These are phyloP conservation scores for Oncopodura yosiiana DNA, from an alignment of 1,140 invertebrate genomes.

Conservation along the genomic window DNA sequence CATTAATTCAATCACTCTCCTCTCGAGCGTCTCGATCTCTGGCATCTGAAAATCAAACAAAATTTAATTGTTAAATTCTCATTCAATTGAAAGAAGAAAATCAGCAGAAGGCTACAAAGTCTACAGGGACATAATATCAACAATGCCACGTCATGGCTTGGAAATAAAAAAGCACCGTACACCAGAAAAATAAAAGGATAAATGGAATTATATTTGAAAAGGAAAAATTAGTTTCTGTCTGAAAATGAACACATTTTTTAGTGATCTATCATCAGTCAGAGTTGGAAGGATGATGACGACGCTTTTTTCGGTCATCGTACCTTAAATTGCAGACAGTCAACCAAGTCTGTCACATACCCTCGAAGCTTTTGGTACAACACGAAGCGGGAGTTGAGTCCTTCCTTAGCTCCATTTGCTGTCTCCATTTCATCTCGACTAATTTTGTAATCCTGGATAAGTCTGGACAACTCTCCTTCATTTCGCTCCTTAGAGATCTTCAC, in stretches of 20 bases:
- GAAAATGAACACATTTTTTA: not conserved
- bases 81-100: constrained; percentile 5
- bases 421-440: constrained; percentile 53
- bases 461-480: constrained; percentile 22
- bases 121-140: not conserved
- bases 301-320: constrained; percentile 37
- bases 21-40: constrained; percentile 64
- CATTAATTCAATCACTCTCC: constrained; percentile 60
- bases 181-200: too few relatives aligned
- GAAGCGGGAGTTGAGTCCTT: constrained; percentile 63
- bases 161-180: too few relatives aligned
- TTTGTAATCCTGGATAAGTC: constrained; percentile 47
- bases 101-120: not conserved
- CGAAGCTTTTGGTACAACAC: constrained; percentile 89
- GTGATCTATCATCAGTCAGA: not conserved
- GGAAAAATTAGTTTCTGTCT: too few relatives aligned
- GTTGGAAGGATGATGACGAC: constrained; percentile 25
- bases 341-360: constrained; percentile 89
- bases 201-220: too few relatives aligned
- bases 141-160: not conserved
- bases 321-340: constrained; percentile 81
- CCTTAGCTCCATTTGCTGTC: constrained; percentile 52
- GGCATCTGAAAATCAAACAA: constrained; percentile 55
- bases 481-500: constrained; percentile 24
- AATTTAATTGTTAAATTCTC: constrained; percentile 2